Conservation (phyloP, 2,113 vertebrate genomes). For the Rhabdornis inornatus region DNA sequence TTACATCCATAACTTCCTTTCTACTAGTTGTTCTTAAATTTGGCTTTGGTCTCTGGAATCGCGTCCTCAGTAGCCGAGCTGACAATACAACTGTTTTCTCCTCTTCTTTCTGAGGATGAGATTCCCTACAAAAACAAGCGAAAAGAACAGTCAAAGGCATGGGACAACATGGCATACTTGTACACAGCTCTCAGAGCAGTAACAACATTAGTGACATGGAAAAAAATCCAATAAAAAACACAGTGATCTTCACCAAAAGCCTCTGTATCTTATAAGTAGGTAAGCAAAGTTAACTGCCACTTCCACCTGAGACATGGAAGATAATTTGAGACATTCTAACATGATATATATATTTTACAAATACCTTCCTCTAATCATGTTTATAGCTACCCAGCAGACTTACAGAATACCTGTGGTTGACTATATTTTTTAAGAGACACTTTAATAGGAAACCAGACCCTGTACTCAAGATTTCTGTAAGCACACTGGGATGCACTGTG, state of each 20-base stretch:
- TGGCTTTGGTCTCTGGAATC: constrained; percentile 69
- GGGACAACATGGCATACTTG: neutral
- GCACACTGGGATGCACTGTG: neutral
- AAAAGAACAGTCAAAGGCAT: neutral
- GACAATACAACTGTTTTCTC: constrained; percentile 60
- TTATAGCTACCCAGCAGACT: neutral
- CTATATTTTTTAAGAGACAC: neutral
- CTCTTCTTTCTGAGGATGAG: constrained; percentile 29
- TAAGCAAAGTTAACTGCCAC: neutral
- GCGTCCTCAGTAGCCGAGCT: constrained; percentile 57
- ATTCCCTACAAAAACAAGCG: constrained; percentile 49
- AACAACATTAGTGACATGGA: neutral
- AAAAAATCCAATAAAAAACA: neutral
- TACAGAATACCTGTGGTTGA: neutral
- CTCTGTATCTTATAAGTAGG: neutral
- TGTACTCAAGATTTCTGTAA: neutral
- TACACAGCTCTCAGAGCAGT: neutral
- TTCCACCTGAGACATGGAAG: neutral
- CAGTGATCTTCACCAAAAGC: neutral
- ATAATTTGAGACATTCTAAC: neutral
- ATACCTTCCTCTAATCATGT: neutral
- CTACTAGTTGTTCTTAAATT: constrained; percentile 67
- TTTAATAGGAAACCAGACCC: neutral
- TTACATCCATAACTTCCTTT: constrained; percentile 33
- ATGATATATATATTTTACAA: neutral